These are phyloP conservation scores for Dendroctonus valens DNA, from an alignment of 1,140 invertebrate species.

Conservation along the genomic window DNA sequence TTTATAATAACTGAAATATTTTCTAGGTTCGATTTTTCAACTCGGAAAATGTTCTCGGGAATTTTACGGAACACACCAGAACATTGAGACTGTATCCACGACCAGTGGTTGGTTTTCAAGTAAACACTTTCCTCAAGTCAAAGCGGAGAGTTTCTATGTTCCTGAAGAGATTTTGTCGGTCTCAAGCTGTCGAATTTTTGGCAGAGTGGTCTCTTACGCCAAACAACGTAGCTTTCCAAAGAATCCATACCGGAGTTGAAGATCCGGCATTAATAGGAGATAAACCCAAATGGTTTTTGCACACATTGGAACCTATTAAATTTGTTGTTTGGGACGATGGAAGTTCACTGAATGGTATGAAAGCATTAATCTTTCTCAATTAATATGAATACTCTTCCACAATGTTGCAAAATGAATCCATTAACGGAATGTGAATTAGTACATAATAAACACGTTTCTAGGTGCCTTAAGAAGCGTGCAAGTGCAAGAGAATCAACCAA, in stretches of 20 bases:
- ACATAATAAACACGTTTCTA: not conserved
- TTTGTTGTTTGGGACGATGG: constrained; percentile 91
- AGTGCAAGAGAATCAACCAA: constrained; percentile 78
- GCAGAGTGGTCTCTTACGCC: constrained; percentile 98
- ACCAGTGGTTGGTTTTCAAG: constrained; percentile 98
- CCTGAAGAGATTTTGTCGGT: constrained; percentile 86
- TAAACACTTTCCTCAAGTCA: constrained; percentile 95
- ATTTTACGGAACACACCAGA: constrained; percentile 96
- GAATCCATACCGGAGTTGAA: constrained; percentile 95
- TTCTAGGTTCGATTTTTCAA: constrained; percentile 93
- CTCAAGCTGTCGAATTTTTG: constrained; percentile 96
- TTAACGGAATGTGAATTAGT: not conserved
- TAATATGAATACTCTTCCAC: constrained; percentile 47
- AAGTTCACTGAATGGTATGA: constrained; percentile 69
- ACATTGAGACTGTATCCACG: constrained; percentile 94
- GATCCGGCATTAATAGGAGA: constrained; percentile 95
- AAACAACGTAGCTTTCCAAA: constrained; percentile 93
- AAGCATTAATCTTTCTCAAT: constrained; percentile 42
- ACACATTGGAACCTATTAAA: constrained; percentile 82
- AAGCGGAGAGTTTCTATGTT: constrained; percentile 84
- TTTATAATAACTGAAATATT: not conserved
- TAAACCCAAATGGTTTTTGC: constrained; percentile 92
- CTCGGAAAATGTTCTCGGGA: constrained; percentile 93
- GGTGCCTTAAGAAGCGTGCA: constrained; percentile 60
- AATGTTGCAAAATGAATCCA: not conserved